Conservation (phyloP, 2,113 vertebrate species). For the Myocastor coypus region DNA sequence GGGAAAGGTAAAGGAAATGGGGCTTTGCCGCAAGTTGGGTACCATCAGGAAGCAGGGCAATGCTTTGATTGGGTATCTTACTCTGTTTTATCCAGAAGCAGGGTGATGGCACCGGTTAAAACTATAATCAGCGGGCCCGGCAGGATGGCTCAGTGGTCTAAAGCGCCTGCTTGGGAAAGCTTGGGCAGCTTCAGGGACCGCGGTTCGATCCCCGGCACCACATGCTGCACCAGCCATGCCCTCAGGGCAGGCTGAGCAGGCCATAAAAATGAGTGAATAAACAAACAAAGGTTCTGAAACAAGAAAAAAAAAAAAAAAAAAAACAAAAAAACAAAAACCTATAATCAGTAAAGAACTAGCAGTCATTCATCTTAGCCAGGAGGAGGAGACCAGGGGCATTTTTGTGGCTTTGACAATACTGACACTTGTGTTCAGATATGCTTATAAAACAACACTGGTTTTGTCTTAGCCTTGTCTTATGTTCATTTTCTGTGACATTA, state of each 20-base stretch:
- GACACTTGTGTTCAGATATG: not conserved
- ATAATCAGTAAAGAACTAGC: conserved; percentile 19
- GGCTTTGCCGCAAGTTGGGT: conserved; percentile 14
- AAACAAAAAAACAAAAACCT: too few species aligned
- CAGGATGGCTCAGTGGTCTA: too few species aligned
- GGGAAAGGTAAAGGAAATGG: conserved; percentile 37
- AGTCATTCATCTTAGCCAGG: not conserved
- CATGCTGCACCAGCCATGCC: too few species aligned
- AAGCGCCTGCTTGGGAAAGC: too few species aligned
- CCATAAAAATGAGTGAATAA: too few species aligned
- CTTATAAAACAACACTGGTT: not conserved
- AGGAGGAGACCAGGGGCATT: not conserved
- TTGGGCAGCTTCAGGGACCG: too few species aligned
- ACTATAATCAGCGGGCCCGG: not conserved
- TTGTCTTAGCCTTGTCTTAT: conserved; percentile 2
- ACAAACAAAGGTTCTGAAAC: too few species aligned
- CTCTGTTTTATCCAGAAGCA: conserved; percentile 33
- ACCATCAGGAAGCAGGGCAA: conserved; percentile 29
- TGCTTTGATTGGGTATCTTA: conserved; percentile 23
- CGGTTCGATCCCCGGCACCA: too few species aligned
- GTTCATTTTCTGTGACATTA: conserved; percentile 8
- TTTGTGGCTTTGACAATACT: conserved; percentile 14
- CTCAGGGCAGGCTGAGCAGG: too few species aligned
- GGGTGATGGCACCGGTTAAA: not conserved
- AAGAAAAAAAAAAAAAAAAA: too few species aligned